Percentiles rank a stretch among this genome's conserved stretches.
Evolutionary conservation across 2,888 invertebrate species (phyloP).

Genomic region (Megamerina dolium): DNA sequence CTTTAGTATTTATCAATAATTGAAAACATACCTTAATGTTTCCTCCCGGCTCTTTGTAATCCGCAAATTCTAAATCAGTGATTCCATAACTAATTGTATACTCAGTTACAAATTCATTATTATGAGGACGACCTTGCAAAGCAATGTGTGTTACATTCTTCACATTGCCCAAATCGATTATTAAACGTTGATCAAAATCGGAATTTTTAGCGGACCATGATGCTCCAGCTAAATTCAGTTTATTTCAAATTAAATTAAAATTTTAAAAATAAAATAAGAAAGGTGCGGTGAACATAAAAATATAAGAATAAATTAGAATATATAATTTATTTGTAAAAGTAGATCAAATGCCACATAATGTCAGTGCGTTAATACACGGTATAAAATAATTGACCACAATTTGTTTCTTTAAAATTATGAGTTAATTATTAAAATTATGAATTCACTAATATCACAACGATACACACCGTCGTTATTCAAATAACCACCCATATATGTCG

Average conservation of each 20-base stretch:
- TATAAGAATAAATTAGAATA: slow-evolving; percentile 26
- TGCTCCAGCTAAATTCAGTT: slow-evolving; percentile 63
- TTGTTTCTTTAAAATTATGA: too few species aligned
- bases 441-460: too few species aligned
- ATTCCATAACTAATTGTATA: slow-evolving; percentile 90
- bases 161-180: slow-evolving; percentile 80
- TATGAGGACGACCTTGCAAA: slow-evolving; percentile 84
- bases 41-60: slow-evolving; percentile 84
- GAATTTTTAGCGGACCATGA: slow-evolving; percentile 88
- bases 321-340: slow-evolving; percentile 18
- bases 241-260: neutral
- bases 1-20: too few species aligned
- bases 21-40: slow-evolving; percentile 80
- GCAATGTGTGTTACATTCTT: slow-evolving; percentile 85
- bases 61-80: slow-evolving; percentile 82
- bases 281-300: neutral
- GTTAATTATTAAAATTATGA: too few species aligned
- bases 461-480: too few species aligned
- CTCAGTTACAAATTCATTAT: slow-evolving; percentile 88
- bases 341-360: too few species aligned
- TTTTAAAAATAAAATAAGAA: neutral
- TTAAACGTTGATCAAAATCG: slow-evolving; percentile 88
- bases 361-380: too few species aligned
- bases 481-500: too few species aligned
- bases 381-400: too few species aligned